Evolutionary conservation across 37 sponge, comb jelly and placozoan species (phyloP), one percentile per base, ranked within the genome.

Genomic region (Eunapius fragilis): DNA sequence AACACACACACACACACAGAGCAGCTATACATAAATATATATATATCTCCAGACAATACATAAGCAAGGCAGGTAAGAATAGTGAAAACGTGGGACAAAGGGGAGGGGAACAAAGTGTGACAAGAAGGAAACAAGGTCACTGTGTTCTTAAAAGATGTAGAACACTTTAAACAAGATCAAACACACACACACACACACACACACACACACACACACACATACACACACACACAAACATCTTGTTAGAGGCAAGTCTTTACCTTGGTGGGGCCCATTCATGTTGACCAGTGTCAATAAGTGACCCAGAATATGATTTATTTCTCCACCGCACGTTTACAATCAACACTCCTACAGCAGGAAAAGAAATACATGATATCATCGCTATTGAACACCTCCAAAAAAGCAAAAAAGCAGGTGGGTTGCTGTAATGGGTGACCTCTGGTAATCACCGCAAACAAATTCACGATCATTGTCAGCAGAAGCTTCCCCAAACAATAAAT

Each of bases 251-350:
- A 84, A 17, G 14, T 17, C 0, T 17, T 1, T 58, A 97, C 98
- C 87, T 92, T 37, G 98, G 95, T 23, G 98, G 93, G 6, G 95
- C 95, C 98, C 98, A 97, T 31, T 93, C 81, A 81, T 97, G 95
- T 38, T 97, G 95, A 25, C 87, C 87, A 22, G 89, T 85, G 82
- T 97, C 98, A 68, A 97, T 97, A 12, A 97, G 87, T 48, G 98
- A 95, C 0, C 98, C 98, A 48, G 95, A 93, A 81, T 85, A 97
- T 17, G 84, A 85, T 37, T 86, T 93, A 33, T 93, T 95, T 41
- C 98, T 82, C 98, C 98, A 97, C 19, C 84, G 74, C 2, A 94
- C 94, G 80, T 83, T 95, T 69, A 97, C 91, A 24, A 97, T 88
- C 26, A 97, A 91, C 0, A 97, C 87, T 76, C 98, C 98, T 92